A percentile compares a stretch with the other conserved stretches of the same genome.
phyloP scores from a whole-genome alignment of 2,797 vertebrate genomes.

The Leptatherina wallacei region DNA sequence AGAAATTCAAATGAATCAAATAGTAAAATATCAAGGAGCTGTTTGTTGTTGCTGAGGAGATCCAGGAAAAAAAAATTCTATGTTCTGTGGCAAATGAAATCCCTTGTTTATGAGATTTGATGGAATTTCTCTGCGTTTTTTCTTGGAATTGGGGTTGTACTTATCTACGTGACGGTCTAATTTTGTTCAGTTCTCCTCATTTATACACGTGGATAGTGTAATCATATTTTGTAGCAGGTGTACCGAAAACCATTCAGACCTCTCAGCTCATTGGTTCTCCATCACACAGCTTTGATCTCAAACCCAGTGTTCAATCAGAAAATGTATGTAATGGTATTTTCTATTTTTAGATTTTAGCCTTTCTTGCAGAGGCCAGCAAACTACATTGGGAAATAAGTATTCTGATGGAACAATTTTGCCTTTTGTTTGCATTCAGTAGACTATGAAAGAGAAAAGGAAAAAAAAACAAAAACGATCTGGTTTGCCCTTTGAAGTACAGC shows the following conservation, averaged over 20 bases:
- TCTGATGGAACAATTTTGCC: too few relatives aligned
- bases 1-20: neutral
- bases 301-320: neutral
- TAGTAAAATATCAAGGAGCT: neutral
- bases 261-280: neutral
- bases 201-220: neutral
- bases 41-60: neutral
- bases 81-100: too few relatives aligned
- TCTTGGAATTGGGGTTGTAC: neutral
- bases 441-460: neutral
- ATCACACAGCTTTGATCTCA: neutral
- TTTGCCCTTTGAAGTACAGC: slow-evolving; percentile 26
- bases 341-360: neutral
- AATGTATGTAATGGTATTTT: neutral
- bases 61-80: neutral
- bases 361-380: neutral
- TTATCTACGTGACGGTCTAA: neutral
- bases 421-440: too few relatives aligned
- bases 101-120: too few relatives aligned
- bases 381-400: neutral
- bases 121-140: too few relatives aligned
- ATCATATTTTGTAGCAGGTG: neutral
- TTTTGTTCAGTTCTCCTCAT: neutral
- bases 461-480: neutral
- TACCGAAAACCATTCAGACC: neutral